Evolutionary conservation across 1,140 invertebrate species (phyloP).

Genomic region (Platorchestia sp.): DNA sequence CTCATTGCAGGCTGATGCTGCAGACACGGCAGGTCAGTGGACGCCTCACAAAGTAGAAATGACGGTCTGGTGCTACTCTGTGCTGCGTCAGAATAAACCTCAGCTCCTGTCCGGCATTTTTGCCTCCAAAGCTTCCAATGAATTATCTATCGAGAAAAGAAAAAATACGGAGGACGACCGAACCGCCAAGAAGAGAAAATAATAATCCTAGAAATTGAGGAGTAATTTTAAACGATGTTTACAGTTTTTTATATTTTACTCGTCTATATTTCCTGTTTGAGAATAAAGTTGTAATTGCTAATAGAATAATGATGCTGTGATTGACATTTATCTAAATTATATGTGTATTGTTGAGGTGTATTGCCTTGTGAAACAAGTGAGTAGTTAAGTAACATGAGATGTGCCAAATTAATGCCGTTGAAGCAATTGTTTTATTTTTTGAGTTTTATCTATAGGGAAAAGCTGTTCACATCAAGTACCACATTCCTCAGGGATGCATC

Average conservation of each 20-base stretch:
- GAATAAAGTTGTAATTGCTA: neutral
- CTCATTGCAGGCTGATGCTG: neutral
- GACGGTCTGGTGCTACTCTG: neutral
- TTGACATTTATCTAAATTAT: no score
- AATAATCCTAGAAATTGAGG: neutral
- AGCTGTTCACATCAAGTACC: no score
- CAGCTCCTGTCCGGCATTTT: neutral
- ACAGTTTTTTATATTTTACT: neutral
- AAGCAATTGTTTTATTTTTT: no score
- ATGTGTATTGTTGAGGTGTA: no score
- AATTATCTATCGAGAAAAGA: neutral
- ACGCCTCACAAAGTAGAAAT: neutral
- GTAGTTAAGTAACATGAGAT: no score
- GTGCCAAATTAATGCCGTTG: no score
- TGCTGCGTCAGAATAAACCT: slow-evolving; percentile 4
- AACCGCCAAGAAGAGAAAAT: neutral
- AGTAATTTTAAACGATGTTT: neutral
- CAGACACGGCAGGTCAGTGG: neutral
- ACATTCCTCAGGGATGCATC: no score
- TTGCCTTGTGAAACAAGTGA: no score
- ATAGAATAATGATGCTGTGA: no score
- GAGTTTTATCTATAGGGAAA: no score
- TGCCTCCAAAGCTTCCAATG: neutral
- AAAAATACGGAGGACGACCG: neutral
- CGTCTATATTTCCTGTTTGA: neutral